phyloP scores from a whole-genome alignment of 2,797 vertebrate species.

The Myoxocephalus aenaeus region DNA sequence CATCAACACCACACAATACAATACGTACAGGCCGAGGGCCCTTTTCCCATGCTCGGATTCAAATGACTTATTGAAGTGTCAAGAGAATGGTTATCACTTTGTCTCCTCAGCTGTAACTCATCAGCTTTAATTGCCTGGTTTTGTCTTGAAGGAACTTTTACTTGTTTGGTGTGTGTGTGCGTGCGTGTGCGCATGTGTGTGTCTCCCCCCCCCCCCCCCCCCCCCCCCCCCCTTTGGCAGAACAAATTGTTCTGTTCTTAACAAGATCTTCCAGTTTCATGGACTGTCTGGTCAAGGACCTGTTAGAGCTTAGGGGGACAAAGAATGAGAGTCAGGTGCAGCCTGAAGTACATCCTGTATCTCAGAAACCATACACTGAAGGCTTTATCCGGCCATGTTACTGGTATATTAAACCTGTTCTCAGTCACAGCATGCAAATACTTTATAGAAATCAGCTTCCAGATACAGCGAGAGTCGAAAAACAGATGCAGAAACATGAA shows the following conservation, averaged over 20 bases:
- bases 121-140: constrained; percentile 71
- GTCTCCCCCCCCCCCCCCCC: too few species aligned
- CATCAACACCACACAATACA: constrained; percentile 20
- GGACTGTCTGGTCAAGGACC: constrained; percentile 53
- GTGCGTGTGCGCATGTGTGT: constrained; percentile 45
- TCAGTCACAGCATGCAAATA: neutral
- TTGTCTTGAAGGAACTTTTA: constrained; percentile 57
- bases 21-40: constrained; percentile 25
- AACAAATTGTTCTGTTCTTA: constrained; percentile 69
- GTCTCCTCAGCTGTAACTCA: constrained; percentile 67
- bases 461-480: constrained; percentile 1
- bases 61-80: constrained; percentile 59
- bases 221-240: constrained; percentile 44
- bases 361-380: constrained; percentile 20
- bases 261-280: constrained; percentile 61
- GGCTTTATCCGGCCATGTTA: constrained; percentile 9
- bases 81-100: constrained; percentile 62
- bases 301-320: constrained; percentile 40
- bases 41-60: constrained; percentile 46
- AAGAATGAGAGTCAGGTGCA: constrained; percentile 44
- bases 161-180: constrained; percentile 41
- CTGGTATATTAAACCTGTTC: neutral
- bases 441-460: constrained; percentile 6
- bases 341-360: constrained; percentile 18
- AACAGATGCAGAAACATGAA: constrained; percentile 8